phyloP scores from a whole-genome alignment of 2,797 vertebrate genomes.

The Luscinia megarhynchos region DNA sequence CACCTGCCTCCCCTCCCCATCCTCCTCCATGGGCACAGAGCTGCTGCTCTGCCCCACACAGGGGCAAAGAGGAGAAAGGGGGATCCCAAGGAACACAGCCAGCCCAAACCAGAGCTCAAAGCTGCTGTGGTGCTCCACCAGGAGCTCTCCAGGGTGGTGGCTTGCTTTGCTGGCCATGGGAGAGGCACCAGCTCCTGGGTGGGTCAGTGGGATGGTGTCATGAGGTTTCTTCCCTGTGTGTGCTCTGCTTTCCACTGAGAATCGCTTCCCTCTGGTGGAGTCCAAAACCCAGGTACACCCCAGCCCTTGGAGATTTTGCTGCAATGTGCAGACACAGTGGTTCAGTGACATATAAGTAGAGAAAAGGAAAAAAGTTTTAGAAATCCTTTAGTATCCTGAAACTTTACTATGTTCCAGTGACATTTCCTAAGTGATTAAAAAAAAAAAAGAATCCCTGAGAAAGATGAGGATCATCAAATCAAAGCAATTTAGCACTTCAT shows the following conservation, averaged over 20 bases:
- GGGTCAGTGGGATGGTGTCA: not conserved
- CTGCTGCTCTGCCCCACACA: not conserved
- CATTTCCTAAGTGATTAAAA: constrained; percentile 59
- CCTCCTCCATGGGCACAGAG: not conserved
- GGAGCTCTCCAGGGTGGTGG: not conserved
- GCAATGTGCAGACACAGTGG: not conserved
- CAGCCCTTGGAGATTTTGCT: not conserved
- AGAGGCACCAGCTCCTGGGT: not conserved
- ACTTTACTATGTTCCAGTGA: constrained; percentile 40
- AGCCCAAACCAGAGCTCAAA: not conserved
- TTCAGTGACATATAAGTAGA: not conserved
- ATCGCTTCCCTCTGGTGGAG: not conserved
- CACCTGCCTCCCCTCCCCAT: not conserved
- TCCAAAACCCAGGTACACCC: not conserved
- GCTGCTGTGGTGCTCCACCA: not conserved
- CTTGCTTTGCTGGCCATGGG: not conserved
- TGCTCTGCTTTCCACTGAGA: not conserved
- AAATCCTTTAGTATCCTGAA: constrained; percentile 15
- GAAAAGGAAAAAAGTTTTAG: not conserved
- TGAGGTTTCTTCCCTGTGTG: not conserved
- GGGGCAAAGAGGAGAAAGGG: not conserved
- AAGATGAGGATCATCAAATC: constrained; percentile 74
- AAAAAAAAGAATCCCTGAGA: constrained; percentile 26
- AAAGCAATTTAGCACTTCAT: constrained; percentile 75
- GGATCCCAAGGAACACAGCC: not conserved